A percentile compares a stretch with the other conserved stretches of the same genome.
Conservation (phyloP, 2,888 invertebrate genomes). For the Cecidostiba fungosa region DNA sequence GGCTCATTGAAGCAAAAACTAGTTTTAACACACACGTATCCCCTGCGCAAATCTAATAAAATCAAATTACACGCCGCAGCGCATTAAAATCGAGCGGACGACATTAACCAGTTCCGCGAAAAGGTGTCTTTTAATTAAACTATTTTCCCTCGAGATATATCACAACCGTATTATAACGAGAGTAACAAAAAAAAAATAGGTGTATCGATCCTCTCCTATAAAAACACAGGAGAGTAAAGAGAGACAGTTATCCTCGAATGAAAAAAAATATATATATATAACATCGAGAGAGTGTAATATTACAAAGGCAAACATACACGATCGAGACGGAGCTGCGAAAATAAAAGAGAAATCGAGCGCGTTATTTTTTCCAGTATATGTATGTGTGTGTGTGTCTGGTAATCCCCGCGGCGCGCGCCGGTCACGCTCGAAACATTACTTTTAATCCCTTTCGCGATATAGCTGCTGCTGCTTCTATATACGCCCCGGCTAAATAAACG, state of each 20-base stretch:
- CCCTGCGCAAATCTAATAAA: constrained; percentile 54
- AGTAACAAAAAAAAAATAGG: not conserved
- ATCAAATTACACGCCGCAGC: constrained; percentile 52
- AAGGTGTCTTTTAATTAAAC: constrained; percentile 40
- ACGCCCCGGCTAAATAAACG: constrained; percentile 75
- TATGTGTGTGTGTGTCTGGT: constrained; percentile 50
- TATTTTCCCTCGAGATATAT: not conserved
- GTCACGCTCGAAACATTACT: constrained; percentile 78
- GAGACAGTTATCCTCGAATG: not conserved
- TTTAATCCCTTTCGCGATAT: constrained; percentile 76
- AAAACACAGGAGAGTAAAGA: not conserved
- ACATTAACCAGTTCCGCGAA: not conserved
- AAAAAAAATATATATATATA: constrained; percentile 34
- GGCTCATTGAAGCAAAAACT: constrained; percentile 57
- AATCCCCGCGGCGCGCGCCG: constrained; percentile 75
- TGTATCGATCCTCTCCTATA: not conserved
- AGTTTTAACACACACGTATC: constrained; percentile 33
- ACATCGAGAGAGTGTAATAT: constrained; percentile 34
- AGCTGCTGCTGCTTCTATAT: constrained; percentile 36
- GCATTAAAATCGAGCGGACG: not conserved
- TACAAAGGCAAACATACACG: constrained; percentile 43
- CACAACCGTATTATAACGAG: not conserved
- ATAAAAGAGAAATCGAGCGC: constrained; percentile 24
- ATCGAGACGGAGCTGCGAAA: not conserved
- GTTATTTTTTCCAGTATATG: constrained; percentile 35